phyloP scores from a whole-genome alignment of 2,797 vertebrate genomes.

The Tiaroga cobitis region DNA sequence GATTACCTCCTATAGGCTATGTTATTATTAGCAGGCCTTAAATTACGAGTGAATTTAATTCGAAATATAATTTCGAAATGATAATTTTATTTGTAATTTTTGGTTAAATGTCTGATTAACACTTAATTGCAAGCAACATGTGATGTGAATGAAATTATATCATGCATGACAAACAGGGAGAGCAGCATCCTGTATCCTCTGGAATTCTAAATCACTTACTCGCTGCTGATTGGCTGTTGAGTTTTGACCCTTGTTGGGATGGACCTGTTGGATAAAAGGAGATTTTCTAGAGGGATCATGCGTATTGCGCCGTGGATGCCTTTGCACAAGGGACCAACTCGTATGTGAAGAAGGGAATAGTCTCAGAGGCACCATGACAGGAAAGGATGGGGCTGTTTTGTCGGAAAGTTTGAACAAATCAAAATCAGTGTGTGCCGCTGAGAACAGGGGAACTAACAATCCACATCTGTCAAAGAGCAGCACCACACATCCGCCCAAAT shows the following conservation, averaged over 20 bases:
- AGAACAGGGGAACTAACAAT: conserved; percentile 70
- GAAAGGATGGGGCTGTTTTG: conserved; percentile 88
- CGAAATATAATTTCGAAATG: neutral
- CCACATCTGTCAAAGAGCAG: conserved; percentile 72
- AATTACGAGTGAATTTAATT: neutral
- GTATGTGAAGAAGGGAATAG: conserved; percentile 65
- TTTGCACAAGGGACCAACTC: conserved; percentile 88
- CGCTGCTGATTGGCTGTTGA: conserved; percentile 93
- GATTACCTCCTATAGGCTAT: neutral
- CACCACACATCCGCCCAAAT: conserved; percentile 81
- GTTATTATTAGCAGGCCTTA: conserved; percentile 1
- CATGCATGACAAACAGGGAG: conserved; percentile 53
- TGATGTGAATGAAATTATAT: conserved; percentile 30
- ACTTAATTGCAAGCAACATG: conserved; percentile 5
- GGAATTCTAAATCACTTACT: conserved; percentile 87
- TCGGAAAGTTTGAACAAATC: conserved; percentile 83
- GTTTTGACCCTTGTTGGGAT: conserved; percentile 89
- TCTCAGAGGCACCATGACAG: conserved; percentile 83
- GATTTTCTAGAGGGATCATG: conserved; percentile 88
- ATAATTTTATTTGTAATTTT: conserved; percentile 2
- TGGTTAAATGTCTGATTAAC: conserved; percentile 8
- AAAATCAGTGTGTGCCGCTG: conserved; percentile 73
- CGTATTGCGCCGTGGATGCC: conserved; percentile 85
- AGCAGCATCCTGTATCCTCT: conserved; percentile 73
- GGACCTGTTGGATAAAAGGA: conserved; percentile 98